Base-by-base conservation (phyloP, 2,888 invertebrate genomes). In the Epinotia nisella region DNA sequence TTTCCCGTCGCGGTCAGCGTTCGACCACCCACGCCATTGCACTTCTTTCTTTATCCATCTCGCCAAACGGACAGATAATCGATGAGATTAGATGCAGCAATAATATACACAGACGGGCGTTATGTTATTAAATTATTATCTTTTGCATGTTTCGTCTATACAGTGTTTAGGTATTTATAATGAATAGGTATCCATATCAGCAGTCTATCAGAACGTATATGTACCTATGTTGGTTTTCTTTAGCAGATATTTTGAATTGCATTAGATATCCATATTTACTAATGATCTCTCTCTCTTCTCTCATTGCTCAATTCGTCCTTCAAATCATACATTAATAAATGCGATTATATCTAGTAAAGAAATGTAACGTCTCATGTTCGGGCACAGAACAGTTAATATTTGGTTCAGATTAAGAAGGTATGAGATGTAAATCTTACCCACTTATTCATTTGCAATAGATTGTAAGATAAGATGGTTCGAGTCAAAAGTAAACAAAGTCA, bases 21-120 rank as follows among this genome's bases (percentile, higher is more conserved):
- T 74, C 81, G 81, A 81, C 82, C 82, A 81, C 78, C 82, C 84
- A 80, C 78, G 78, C 76, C 77, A 77, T 78, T 78, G 80, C 78
- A 78, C 78, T 81, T 80, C 76, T 80, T 83, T 77, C 71, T 76
- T 73, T 71, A 59, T 75, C 78, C 79, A 80, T 64, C 39, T 55
- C 64, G 65, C 64, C 39, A 56, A 64, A 59, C n/a, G 21, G 66
- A 41, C 10, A 41, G 41, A 56, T 56, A 24, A 11, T 55, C 65
- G 66, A 66, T 66, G 56, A 66, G 53, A 64, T 35, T 62, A 17
- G 21, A 41, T 41, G 65, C 21, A 65, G 19, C 19, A 11, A 66
- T 21, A 56, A 66, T 66, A 66, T 55, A 66, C 66, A n/a, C 24
- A 41, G 21, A 41, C 21, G 55, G n/a, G 66, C 41, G 66, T 56